A percentile compares a stretch with the other conserved stretches of the same genome.
These are phyloP conservation scores for Neoascia interrupta DNA, from an alignment of 2,888 invertebrate species.

Conservation along the genomic window DNA sequence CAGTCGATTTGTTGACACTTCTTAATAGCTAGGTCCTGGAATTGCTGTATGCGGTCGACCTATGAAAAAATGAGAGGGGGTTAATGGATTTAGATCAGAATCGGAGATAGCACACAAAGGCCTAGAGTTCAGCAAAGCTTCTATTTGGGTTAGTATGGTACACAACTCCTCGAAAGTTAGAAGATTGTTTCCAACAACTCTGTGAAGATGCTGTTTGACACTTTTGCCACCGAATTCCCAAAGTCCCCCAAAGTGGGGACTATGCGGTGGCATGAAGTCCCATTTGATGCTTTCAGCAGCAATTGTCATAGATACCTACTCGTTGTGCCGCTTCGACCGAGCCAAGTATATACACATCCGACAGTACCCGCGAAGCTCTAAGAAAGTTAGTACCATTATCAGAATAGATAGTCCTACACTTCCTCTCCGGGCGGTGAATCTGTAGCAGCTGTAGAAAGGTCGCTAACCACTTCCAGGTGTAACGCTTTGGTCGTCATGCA, in stretches of 20 bases:
- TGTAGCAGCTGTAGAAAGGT: too few relatives aligned
- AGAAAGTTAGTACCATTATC: background rate
- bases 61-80: too few relatives aligned
- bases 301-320: background rate
- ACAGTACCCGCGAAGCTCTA: background rate
- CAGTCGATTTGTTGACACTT: too few relatives aligned
- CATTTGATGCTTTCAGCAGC: background rate
- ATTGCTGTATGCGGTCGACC: too few relatives aligned
- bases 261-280: background rate
- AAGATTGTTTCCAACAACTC: conserved; percentile 12
- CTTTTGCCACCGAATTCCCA: too few relatives aligned
- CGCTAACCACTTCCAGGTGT: too few relatives aligned
- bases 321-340: background rate
- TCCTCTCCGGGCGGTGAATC: background rate
- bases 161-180: conserved; percentile 27
- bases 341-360: background rate
- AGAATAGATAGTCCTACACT: conserved; percentile 1
- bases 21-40: too few relatives aligned
- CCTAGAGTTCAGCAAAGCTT: conserved; percentile 33
- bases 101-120: conserved; percentile 2
- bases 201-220: too few relatives aligned
- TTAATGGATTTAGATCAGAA: too few relatives aligned
- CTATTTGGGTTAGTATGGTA: conserved; percentile 44
- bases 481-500: too few relatives aligned
- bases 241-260: background rate